Evolutionary conservation across 1,140 invertebrate species (phyloP).

Genomic region (Trypoxylus dichotomus): DNA sequence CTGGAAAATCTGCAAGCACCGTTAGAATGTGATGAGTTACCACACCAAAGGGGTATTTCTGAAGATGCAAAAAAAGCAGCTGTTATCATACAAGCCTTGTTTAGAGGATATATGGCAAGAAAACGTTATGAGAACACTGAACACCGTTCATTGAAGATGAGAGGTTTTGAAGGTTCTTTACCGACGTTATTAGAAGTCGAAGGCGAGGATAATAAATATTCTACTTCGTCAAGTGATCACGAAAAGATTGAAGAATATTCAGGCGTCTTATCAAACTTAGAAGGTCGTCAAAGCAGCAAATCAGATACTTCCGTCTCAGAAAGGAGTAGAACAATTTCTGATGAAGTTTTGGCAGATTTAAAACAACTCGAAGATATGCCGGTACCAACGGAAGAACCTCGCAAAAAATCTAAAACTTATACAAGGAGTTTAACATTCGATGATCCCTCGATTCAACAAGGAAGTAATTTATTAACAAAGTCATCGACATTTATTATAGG

Average conservation of each 20-base stretch:
- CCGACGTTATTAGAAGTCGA: background rate
- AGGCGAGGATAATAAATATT: background rate
- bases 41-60: conserved; percentile 9
- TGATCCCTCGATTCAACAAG: background rate
- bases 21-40: conserved; percentile 19
- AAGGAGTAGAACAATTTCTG: background rate
- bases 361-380: conserved; percentile 11
- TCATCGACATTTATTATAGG: background rate
- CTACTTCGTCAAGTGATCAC: background rate
- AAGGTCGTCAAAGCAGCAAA: background rate
- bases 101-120: conserved; percentile 18
- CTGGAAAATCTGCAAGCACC: background rate
- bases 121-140: background rate
- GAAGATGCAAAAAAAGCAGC: conserved; percentile 27
- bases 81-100: conserved; percentile 19
- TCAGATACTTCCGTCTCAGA: background rate
- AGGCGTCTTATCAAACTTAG: background rate
- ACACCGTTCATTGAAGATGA: background rate
- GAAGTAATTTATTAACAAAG: background rate
- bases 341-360: background rate
- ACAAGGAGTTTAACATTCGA: conserved; percentile 18
- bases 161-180: background rate
- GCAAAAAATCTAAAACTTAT: background rate
- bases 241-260: background rate
- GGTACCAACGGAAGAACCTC: background rate